Percentiles rank a stretch among this genome's conserved stretches.
These are phyloP conservation scores for Malthinus flaveolus DNA, from an alignment of 2,888 invertebrate genomes.

Conservation along the genomic window DNA sequence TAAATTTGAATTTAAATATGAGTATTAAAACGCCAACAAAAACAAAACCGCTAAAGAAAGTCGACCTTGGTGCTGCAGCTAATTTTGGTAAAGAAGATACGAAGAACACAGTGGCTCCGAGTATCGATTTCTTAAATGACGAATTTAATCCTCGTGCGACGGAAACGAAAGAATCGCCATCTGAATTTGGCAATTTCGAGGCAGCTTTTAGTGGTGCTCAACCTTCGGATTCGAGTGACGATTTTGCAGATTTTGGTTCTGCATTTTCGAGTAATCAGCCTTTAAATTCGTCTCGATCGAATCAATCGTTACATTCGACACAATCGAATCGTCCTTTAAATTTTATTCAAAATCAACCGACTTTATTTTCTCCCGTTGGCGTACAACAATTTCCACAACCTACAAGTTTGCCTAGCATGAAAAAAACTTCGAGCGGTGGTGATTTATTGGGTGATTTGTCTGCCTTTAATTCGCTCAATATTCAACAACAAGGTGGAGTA, in stretches of 20 bases:
- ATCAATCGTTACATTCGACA: constrained; percentile 2
- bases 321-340: constrained; percentile 10
- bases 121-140: constrained; percentile 60
- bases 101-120: constrained; percentile 52
- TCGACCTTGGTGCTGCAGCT: constrained; percentile 70
- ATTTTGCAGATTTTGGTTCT: constrained; percentile 81
- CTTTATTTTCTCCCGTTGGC: constrained; percentile 5
- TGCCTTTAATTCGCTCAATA: constrained; percentile 42
- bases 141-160: constrained; percentile 65
- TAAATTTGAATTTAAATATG: constrained; percentile 58
- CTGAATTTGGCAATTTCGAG: constrained; percentile 80
- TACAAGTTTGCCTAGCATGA: too few species aligned
- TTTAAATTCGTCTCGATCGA: neutral
- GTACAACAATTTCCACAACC: constrained; percentile 15
- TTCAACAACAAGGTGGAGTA: constrained; percentile 24
- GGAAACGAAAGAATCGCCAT: constrained; percentile 43
- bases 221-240: constrained; percentile 55
- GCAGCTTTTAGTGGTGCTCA: constrained; percentile 62
- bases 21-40: constrained; percentile 51
- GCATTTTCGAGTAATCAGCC: constrained; percentile 59
- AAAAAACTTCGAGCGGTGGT: constrained; percentile 2
- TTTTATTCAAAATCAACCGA: neutral
- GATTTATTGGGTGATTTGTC: constrained; percentile 48
- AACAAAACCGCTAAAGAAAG: constrained; percentile 58
- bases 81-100: constrained; percentile 63